A percentile compares a stretch with the other conserved stretches of the same genome.
These are phyloP conservation scores for Temnopleurus reevesii DNA, from an alignment of 53 echinoderm and acorn worm species.

Conservation along the genomic window DNA sequence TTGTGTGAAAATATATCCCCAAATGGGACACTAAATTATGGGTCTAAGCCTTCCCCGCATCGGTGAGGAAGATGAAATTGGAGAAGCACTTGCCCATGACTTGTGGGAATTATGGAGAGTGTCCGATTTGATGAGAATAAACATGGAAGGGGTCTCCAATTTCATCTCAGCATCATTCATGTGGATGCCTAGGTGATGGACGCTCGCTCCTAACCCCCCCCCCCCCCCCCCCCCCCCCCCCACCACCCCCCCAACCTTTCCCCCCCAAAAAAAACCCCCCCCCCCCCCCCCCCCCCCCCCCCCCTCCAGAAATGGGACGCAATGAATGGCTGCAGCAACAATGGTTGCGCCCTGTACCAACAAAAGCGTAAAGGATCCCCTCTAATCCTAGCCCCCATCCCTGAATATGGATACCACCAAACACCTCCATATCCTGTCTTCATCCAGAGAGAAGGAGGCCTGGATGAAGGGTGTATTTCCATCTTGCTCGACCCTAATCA, in stretches of 20 bases:
- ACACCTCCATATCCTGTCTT: constrained; percentile 20
- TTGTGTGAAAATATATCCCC: background rate
- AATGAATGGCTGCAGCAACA: constrained; percentile 52
- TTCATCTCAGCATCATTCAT: constrained; percentile 40
- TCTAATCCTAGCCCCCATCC: constrained; percentile 6
- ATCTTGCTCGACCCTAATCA: background rate
- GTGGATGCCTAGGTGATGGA: background rate
- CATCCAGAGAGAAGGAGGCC: background rate
- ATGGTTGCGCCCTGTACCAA: constrained; percentile 39
- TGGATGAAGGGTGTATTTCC: background rate
- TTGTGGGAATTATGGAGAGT: constrained; percentile 45
- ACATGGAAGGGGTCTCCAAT: constrained; percentile 3
- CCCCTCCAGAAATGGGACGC: constrained; percentile 52
- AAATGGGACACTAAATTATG: background rate
- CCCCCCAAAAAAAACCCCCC: constrained; percentile 27
- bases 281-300: background rate
- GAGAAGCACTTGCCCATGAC: constrained; percentile 30
- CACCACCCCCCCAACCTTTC: background rate
- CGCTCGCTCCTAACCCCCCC: background rate
- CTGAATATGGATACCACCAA: background rate
- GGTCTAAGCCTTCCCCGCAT: background rate
- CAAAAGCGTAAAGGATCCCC: constrained; percentile 36
- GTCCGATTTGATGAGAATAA: constrained; percentile 16
- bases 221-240: background rate
- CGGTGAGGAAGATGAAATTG: constrained; percentile 11